These are phyloP conservation scores for Rhinogobius similis DNA, from an alignment of 2,113 vertebrate genomes.

Conservation along the genomic window DNA sequence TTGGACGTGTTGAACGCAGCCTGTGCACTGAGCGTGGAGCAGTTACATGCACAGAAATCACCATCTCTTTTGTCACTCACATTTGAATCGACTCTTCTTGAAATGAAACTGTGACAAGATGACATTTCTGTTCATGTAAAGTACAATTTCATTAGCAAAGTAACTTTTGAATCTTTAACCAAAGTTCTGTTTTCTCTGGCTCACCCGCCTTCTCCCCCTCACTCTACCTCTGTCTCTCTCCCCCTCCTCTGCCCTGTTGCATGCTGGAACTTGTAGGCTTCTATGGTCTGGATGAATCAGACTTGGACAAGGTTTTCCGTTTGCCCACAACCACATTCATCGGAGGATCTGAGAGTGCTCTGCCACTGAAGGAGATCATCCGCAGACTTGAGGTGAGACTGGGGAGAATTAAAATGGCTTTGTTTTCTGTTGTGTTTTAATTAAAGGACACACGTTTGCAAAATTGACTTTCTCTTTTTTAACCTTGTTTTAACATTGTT, in stretches of 20 bases:
- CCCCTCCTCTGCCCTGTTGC: conserved; percentile 36
- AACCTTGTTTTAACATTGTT: too few species aligned
- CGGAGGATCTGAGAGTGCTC: conserved; percentile 88
- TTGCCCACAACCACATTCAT: conserved; percentile 98
- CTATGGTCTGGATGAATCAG: conserved; percentile 93
- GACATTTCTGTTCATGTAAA: neutral
- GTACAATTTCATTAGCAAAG: neutral
- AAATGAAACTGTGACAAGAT: neutral
- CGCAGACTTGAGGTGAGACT: conserved; percentile 87
- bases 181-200: neutral
- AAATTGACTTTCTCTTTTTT: too few species aligned
- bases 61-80: neutral
- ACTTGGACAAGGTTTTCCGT: conserved; percentile 96
- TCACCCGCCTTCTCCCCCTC: neutral
- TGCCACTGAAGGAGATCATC: conserved; percentile 95
- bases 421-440: too few species aligned
- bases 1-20: neutral
- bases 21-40: neutral
- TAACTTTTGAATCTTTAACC: neutral
- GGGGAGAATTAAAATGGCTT: too few species aligned
- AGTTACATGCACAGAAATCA: neutral
- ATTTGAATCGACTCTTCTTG: neutral
- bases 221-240: neutral
- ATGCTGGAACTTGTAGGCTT: conserved; percentile 83
- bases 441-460: neutral